phyloP scores from a whole-genome alignment of 2,888 invertebrate genomes.

The Norana najaformis region DNA sequence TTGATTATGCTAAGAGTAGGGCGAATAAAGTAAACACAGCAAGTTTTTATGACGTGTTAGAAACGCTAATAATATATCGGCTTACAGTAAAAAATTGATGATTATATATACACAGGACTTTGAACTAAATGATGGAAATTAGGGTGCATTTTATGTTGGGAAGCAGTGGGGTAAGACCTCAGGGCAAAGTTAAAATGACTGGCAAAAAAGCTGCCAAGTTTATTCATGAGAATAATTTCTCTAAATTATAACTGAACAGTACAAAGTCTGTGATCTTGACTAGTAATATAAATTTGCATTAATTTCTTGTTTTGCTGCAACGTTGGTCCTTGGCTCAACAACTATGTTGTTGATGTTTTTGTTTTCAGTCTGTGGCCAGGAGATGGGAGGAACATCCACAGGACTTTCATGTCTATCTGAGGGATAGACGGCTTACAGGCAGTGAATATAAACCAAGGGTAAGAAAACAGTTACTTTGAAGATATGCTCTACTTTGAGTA shows the following conservation, averaged over 20 bases:
- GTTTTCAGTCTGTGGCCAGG: conserved; percentile 44
- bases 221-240: not conserved
- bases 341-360: not conserved
- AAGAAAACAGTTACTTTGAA: not conserved
- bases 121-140: too few relatives aligned
- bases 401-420: conserved; percentile 49
- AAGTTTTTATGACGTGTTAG: too few relatives aligned
- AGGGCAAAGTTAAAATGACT: too few relatives aligned
- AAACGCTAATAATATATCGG: too few relatives aligned
- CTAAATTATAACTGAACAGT: not conserved
- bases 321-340: not conserved
- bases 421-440: conserved; percentile 53
- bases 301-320: not conserved
- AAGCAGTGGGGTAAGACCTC: too few relatives aligned
- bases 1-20: too few relatives aligned
- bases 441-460: conserved; percentile 54
- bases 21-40: too few relatives aligned
- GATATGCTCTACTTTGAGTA: conserved; percentile 25
- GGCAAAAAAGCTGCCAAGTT: not conserved
- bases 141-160: too few relatives aligned
- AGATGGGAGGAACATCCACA: conserved; percentile 47
- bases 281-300: not conserved
- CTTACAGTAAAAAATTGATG: too few relatives aligned
- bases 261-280: not conserved
- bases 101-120: too few relatives aligned